Percentiles rank a stretch among this genome's conserved stretches.
Conservation (phyloP, 1,140 invertebrate genomes). For the Camponotus vicinus region DNA sequence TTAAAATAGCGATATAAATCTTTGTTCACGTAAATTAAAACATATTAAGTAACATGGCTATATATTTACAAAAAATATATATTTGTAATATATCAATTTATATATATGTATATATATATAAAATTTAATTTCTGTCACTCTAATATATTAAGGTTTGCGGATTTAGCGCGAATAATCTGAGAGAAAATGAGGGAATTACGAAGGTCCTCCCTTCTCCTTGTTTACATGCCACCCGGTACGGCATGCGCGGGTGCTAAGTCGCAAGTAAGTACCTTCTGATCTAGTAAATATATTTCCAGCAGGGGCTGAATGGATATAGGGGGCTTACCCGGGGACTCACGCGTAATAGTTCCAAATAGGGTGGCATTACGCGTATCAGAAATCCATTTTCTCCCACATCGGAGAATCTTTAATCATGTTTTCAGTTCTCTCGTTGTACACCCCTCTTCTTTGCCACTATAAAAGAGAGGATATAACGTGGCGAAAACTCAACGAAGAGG, state of each 20-base stretch:
- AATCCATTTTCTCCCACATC: slow-evolving; percentile 82
- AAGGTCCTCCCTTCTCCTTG: slow-evolving; percentile 27
- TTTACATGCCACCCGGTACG: slow-evolving; percentile 55
- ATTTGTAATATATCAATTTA: too few relatives aligned
- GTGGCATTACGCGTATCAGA: slow-evolving; percentile 82
- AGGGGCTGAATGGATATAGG: slow-evolving; percentile 77
- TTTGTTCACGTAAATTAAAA: too few relatives aligned
- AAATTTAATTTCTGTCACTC: too few relatives aligned
- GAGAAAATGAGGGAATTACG: slow-evolving; percentile 15
- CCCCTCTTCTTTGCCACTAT: slow-evolving; percentile 58
- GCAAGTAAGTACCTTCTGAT: slow-evolving; percentile 73
- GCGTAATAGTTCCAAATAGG: slow-evolving; percentile 84
- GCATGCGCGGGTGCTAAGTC: slow-evolving; percentile 59
- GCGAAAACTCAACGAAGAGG: slow-evolving; percentile 45
- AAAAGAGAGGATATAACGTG: slow-evolving; percentile 52
- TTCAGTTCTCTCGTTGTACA: slow-evolving; percentile 66
- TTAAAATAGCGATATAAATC: too few relatives aligned
- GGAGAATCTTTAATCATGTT: slow-evolving; percentile 83
- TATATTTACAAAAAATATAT: too few relatives aligned
- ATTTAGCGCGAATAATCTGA: slow-evolving; percentile 6
- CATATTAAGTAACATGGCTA: too few relatives aligned
- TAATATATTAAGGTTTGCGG: too few relatives aligned
- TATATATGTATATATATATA: too few relatives aligned
- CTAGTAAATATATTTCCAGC: slow-evolving; percentile 79
- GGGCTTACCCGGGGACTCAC: slow-evolving; percentile 79